Conservation (phyloP, 2,888 invertebrate genomes). For the Athalia cordata region DNA sequence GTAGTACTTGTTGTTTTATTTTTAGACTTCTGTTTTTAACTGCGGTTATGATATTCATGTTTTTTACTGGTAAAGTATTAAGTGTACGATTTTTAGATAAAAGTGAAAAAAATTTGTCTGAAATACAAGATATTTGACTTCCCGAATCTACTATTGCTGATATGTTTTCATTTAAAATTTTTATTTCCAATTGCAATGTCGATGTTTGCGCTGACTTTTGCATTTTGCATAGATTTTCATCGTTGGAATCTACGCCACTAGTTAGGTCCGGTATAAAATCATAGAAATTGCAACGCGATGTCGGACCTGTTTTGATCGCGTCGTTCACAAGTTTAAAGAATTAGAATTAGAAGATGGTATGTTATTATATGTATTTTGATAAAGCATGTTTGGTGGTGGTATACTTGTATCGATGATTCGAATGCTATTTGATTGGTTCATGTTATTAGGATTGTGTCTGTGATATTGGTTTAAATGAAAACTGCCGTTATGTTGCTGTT, state of each 20-base stretch:
- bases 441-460: neutral
- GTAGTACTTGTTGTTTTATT: slow-evolving; percentile 47
- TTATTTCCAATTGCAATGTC: slow-evolving; percentile 2
- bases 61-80: slow-evolving; percentile 46
- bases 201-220: slow-evolving; percentile 43
- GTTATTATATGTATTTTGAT: neutral
- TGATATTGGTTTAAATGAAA: neutral
- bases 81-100: slow-evolving; percentile 33
- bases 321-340: slow-evolving; percentile 48
- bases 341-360: neutral
- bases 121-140: slow-evolving; percentile 53
- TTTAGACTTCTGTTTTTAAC: slow-evolving; percentile 45
- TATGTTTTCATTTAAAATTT: slow-evolving; percentile 8
- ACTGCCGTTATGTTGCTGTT: neutral
- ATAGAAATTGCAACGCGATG: slow-evolving; percentile 18
- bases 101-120: slow-evolving; percentile 46
- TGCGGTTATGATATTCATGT: slow-evolving; percentile 46
- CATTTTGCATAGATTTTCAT: neutral
- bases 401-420: slow-evolving; percentile 1
- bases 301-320: slow-evolving; percentile 45
- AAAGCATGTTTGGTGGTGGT: slow-evolving; percentile 6
- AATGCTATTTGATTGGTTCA: neutral
- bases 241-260: slow-evolving; percentile 6
- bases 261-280: slow-evolving; percentile 46
- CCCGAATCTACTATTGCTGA: slow-evolving; percentile 50